Conservation (phyloP, 2,888 invertebrate genomes). For the Atherix ibis region DNA sequence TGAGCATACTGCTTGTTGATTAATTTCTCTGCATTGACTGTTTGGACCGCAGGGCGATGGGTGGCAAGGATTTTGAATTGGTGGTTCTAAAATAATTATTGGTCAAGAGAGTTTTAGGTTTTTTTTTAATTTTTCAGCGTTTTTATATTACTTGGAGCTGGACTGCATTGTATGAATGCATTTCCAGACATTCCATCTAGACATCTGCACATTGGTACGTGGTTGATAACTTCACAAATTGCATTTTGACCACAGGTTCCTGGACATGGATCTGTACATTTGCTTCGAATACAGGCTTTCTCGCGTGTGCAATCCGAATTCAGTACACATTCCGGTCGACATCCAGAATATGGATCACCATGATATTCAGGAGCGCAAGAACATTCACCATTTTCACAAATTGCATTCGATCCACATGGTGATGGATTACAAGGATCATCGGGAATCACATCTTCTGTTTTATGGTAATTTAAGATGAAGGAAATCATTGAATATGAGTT, state of each 20-base stretch:
- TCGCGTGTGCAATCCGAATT: conserved; percentile 54
- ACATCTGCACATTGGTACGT: conserved; percentile 64
- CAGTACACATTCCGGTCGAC: conserved; percentile 61
- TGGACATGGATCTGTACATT: conserved; percentile 58
- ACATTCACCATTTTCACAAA: conserved; percentile 50
- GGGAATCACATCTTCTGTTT: conserved; percentile 3
- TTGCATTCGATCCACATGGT: conserved; percentile 60
- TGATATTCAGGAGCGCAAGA: conserved; percentile 54
- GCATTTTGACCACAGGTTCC: conserved; percentile 61
- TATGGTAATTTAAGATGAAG: background rate
- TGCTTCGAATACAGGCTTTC: conserved; percentile 55
- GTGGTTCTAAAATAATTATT: conserved; percentile 22
- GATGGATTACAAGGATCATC: conserved; percentile 52
- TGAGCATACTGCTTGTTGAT: conserved; percentile 56
- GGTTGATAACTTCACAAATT: conserved; percentile 60
- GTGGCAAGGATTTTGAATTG: conserved; percentile 34
- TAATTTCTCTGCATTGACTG: conserved; percentile 54
- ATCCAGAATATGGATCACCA: conserved; percentile 58
- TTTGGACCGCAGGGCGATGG: conserved; percentile 61
- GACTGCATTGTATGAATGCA: conserved; percentile 52
- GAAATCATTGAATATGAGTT: background rate
- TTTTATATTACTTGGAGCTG: conserved; percentile 25
- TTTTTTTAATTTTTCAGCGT: background rate
- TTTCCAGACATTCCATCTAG: conserved; percentile 62
- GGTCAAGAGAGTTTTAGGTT: too few species aligned